phyloP scores from a whole-genome alignment of 2,797 vertebrate genomes.

The Halcyon badia region DNA sequence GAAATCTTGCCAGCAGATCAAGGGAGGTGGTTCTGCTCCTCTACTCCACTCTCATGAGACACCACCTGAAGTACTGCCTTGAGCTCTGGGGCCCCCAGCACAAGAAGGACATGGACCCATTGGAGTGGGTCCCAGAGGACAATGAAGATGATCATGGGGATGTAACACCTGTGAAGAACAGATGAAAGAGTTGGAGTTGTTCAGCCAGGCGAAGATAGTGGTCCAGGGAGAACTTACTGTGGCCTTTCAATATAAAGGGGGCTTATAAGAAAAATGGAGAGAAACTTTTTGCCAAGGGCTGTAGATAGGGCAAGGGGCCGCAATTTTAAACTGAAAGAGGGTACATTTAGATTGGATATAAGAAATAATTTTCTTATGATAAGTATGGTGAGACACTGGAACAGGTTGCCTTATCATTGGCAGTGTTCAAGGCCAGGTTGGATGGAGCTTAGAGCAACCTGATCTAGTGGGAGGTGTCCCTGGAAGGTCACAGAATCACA shows the following conservation, averaged over 20 bases:
- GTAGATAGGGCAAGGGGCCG: not conserved
- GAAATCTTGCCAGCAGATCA: not conserved
- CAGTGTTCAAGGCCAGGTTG: not conserved
- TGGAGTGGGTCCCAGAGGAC: not conserved
- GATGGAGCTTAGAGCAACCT: not conserved
- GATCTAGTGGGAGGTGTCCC: too few relatives aligned
- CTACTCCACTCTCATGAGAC: not conserved
- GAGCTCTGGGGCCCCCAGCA: not conserved
- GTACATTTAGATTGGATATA: not conserved
- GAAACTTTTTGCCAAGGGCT: not conserved
- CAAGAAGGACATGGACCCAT: not conserved
- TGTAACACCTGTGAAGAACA: not conserved
- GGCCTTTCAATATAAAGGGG: not conserved
- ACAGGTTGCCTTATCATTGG: not conserved
- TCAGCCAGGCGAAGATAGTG: not conserved
- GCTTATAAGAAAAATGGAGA: not conserved
- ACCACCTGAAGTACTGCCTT: rapidly evolving
- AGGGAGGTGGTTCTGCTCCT: not conserved
- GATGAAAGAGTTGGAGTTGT: not conserved
- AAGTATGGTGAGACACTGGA: not conserved
- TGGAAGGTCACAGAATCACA: not conserved
- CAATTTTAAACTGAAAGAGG: not conserved
- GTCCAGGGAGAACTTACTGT: not conserved
- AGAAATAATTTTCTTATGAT: not conserved
- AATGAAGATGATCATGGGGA: rapidly evolving